phyloP scores from a whole-genome alignment of 2,888 invertebrate genomes.

The Hipparchia sbordonii region DNA sequence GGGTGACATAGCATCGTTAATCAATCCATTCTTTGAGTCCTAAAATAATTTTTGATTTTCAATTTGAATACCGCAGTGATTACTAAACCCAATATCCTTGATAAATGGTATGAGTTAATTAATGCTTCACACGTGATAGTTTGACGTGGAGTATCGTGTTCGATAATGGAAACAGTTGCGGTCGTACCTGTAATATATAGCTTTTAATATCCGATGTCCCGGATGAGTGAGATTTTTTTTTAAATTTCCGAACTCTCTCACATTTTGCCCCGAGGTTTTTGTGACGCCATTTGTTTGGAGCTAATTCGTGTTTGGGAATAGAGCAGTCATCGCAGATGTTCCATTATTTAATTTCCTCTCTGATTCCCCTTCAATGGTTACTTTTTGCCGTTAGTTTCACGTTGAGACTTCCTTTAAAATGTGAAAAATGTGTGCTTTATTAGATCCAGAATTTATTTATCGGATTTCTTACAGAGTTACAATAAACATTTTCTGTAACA shows the following conservation, averaged over 20 bases:
- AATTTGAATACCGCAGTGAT: constrained; percentile 69
- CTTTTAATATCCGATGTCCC: constrained; percentile 51
- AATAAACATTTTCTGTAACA: neutral
- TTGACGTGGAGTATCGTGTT: constrained; percentile 46
- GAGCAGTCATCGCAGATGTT: constrained; percentile 63
- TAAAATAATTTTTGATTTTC: constrained; percentile 77
- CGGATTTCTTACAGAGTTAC: too few species aligned
- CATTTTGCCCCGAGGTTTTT: constrained; percentile 58
- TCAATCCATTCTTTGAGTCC: constrained; percentile 63
- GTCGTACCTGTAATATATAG: constrained; percentile 55
- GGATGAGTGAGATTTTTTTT: constrained; percentile 60
- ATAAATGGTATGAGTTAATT: constrained; percentile 71
- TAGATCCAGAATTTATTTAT: neutral
- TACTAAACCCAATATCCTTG: constrained; percentile 66
- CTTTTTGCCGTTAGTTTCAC: neutral
- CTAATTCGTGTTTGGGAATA: constrained; percentile 56
- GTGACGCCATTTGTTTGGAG: constrained; percentile 64
- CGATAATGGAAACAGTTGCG: constrained; percentile 48
- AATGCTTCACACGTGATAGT: constrained; percentile 43
- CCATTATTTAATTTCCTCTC: constrained; percentile 64
- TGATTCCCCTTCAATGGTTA: neutral
- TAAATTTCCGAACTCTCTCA: constrained; percentile 60
- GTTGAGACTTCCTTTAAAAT: neutral
- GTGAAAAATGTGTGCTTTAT: neutral
- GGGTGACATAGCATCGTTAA: constrained; percentile 78